A percentile compares a stretch with the other conserved stretches of the same genome.
phyloP scores from a whole-genome alignment of 2,888 invertebrate genomes.

The Pristionchus maxplancki region DNA sequence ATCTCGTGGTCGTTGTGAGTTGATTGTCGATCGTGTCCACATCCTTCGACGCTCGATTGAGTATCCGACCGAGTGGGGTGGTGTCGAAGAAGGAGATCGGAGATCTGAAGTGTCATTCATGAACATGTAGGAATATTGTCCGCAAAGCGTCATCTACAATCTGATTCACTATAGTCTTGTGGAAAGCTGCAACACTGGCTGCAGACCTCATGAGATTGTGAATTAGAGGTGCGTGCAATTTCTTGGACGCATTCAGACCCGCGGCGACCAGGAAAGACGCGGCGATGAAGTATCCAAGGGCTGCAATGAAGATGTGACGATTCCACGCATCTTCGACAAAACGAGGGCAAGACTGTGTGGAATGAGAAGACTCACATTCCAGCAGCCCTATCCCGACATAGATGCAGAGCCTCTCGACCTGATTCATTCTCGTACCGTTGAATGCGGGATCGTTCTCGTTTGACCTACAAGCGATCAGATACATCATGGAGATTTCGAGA shows the following conservation, averaged over 20 bases:
- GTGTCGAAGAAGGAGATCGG: conserved; percentile 79
- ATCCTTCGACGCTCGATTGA: conserved; percentile 78
- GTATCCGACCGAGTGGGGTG: conserved; percentile 78
- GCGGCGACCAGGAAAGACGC: conserved; percentile 62
- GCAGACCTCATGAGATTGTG: conserved; percentile 61
- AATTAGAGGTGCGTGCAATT: conserved; percentile 64
- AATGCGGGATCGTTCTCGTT: conserved; percentile 64
- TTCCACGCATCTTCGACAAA: too few relatives aligned
- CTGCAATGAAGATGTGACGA: too few relatives aligned
- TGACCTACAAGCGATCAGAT: conserved; percentile 55
- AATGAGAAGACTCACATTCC: conserved; percentile 66
- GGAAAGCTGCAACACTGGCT: too few relatives aligned
- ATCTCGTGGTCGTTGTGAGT: conserved; percentile 69
- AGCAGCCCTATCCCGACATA: conserved; percentile 79
- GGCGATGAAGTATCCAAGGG: background rate
- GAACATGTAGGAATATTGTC: too few relatives aligned
- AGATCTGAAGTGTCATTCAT: too few relatives aligned
- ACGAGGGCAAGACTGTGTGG: background rate
- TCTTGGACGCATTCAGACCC: conserved; percentile 68
- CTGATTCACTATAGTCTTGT: background rate
- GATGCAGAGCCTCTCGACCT: conserved; percentile 78
- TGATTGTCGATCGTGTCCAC: conserved; percentile 71
- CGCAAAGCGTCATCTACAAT: too few relatives aligned
- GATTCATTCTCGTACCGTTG: conserved; percentile 52
- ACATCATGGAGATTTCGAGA: too few relatives aligned